These are phyloP conservation scores for Climacteris rufus DNA, from an alignment of 2,113 vertebrate species.

Conservation along the genomic window DNA sequence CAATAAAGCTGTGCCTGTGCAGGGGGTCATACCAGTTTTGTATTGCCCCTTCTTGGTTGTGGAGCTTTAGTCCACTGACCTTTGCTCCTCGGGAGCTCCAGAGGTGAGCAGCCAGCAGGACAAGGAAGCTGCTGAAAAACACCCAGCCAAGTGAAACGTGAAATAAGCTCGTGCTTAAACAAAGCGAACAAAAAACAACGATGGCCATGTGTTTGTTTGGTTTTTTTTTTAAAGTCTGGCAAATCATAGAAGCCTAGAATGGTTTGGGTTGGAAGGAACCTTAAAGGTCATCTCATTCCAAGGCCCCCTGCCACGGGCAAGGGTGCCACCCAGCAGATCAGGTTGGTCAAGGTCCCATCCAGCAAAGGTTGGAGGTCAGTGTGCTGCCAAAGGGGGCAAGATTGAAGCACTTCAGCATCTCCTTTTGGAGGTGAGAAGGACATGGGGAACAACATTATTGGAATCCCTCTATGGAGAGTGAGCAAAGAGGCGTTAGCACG, in stretches of 20 bases:
- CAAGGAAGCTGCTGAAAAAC: not conserved
- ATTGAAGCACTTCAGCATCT: not conserved
- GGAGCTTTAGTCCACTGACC: not conserved
- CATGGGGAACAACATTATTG: not conserved
- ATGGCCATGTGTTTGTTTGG: fast-evolving
- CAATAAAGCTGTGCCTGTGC: not conserved
- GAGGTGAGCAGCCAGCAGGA: not conserved
- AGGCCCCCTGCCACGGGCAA: not conserved
- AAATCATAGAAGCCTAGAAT: not conserved
- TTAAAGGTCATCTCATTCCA: not conserved
- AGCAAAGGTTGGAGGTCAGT: not conserved
- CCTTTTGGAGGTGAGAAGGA: not conserved
- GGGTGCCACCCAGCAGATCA: not conserved
- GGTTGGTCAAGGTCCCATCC: not conserved
- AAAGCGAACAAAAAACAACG: not conserved
- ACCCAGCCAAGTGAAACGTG: not conserved
- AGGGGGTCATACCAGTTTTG: not conserved
- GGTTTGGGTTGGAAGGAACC: not conserved
- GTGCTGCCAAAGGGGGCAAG: not conserved
- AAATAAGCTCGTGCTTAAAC: not conserved
- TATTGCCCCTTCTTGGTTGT: not conserved
- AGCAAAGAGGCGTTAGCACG: not conserved
- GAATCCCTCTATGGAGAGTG: not conserved
- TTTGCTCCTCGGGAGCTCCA: not conserved
- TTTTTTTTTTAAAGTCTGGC: not conserved